These are phyloP conservation scores for Tipula confusa DNA, from an alignment of 2,888 invertebrate species.

Conservation along the genomic window DNA sequence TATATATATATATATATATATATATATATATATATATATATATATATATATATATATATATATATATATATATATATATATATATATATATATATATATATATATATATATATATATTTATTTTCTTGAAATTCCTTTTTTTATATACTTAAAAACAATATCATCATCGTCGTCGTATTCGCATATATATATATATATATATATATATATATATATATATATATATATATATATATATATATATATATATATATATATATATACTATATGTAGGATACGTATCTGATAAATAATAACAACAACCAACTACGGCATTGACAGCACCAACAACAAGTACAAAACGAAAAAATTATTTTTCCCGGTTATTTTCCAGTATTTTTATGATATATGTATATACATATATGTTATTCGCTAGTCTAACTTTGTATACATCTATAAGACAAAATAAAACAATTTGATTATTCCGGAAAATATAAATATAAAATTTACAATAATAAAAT, in stretches of 20 bases:
- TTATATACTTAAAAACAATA: slow-evolving; percentile 20
- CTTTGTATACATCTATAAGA: background rate
- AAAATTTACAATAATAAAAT: background rate
- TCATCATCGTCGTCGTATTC: background rate
- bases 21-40: background rate
- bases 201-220: too few relatives aligned
- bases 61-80: background rate
- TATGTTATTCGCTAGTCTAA: background rate
- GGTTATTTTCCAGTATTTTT: background rate
- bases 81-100: background rate
- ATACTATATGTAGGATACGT: too few relatives aligned
- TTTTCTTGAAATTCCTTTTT: background rate
- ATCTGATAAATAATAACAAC: slow-evolving; percentile 9
- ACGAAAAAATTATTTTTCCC: background rate
- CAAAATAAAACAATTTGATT: background rate
- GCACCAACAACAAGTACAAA: background rate
- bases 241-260: too few relatives aligned
- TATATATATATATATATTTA: background rate
- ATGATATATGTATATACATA: background rate
- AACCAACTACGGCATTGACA: background rate
- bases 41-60: background rate
- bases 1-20: background rate
- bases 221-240: too few relatives aligned
- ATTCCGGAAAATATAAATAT: background rate
- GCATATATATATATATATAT: background rate